phyloP scores from a whole-genome alignment of 30 jellyfish, hydroid and myxozoan genomes.

The Pseudorhiza aurosa region DNA sequence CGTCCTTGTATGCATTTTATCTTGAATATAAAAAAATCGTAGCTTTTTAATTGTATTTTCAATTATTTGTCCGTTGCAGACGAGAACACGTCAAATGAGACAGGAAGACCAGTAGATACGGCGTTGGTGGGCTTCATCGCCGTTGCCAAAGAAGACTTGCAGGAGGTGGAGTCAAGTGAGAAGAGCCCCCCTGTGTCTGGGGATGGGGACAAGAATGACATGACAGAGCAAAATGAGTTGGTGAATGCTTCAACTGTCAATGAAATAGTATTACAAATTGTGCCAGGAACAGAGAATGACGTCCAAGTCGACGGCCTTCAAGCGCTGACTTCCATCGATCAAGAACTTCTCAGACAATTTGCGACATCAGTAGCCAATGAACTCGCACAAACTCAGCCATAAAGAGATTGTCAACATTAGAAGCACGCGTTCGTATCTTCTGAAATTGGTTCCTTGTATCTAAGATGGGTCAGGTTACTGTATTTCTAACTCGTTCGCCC shows the following conservation, averaged over 20 bases:
- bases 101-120: not conserved
- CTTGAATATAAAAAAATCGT: too few relatives aligned
- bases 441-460: too few relatives aligned
- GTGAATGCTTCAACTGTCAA: not conserved
- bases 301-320: slow-evolving; percentile 46
- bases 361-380: slow-evolving; percentile 60
- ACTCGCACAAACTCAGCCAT: slow-evolving; percentile 2
- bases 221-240: not conserved
- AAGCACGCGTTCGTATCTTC: too few relatives aligned
- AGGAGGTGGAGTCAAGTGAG: not conserved
- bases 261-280: slow-evolving; percentile 47
- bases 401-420: too few relatives aligned
- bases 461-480: too few relatives aligned
- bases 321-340: slow-evolving; percentile 39
- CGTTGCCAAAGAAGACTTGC: slow-evolving; percentile 11
- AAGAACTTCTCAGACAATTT: slow-evolving; percentile 41
- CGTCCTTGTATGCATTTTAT: too few relatives aligned
- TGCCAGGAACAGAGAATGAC: slow-evolving; percentile 15
- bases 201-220: not conserved
- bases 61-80: too few relatives aligned
- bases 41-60: too few relatives aligned
- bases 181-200: not conserved
- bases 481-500: too few relatives aligned
- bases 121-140: slow-evolving; percentile 28
- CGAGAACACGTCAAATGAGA: not conserved